These are phyloP conservation scores for Drosophila virilis DNA, from an alignment of 1,140 invertebrate genomes.

Conservation along the genomic window DNA sequence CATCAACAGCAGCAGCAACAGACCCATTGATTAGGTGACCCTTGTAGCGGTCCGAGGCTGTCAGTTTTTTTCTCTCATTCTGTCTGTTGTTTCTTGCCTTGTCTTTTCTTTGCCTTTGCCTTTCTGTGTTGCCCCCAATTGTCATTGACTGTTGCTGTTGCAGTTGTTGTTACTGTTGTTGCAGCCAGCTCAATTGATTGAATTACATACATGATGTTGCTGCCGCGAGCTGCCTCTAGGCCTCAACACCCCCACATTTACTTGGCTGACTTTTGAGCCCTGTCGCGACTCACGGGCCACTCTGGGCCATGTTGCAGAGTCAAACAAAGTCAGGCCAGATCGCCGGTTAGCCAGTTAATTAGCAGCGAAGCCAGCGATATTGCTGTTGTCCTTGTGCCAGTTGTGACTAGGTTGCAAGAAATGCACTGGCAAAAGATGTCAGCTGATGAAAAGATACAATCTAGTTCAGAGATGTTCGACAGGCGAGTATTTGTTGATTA, in stretches of 20 bases:
- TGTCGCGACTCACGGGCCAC: slow-evolving; percentile 44
- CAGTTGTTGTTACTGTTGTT: slow-evolving; percentile 34
- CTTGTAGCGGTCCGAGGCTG: slow-evolving; percentile 71
- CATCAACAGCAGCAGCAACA: slow-evolving; percentile 28
- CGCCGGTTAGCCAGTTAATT: slow-evolving; percentile 76
- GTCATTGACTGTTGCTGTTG: slow-evolving; percentile 65
- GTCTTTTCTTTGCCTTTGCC: slow-evolving; percentile 23
- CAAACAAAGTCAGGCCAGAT: slow-evolving; percentile 47
- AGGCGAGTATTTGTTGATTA: slow-evolving; percentile 3
- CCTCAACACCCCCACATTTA: slow-evolving; percentile 62
- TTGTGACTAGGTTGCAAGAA: slow-evolving; percentile 58
- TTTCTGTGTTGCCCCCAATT: slow-evolving; percentile 68
- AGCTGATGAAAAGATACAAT: slow-evolving; percentile 23
- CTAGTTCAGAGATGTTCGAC: slow-evolving; percentile 50
- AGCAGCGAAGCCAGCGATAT: slow-evolving; percentile 45
- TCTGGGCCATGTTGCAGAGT: slow-evolving; percentile 45
- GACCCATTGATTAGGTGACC: slow-evolving; percentile 80
- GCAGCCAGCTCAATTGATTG: slow-evolving; percentile 71
- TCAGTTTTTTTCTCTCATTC: slow-evolving; percentile 28
- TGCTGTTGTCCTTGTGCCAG: slow-evolving; percentile 68
- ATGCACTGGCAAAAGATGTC: slow-evolving; percentile 35
- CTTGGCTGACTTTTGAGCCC: slow-evolving; percentile 52
- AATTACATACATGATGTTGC: slow-evolving; percentile 68
- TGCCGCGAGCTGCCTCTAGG: slow-evolving; percentile 8
- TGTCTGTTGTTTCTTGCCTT: slow-evolving; percentile 28